Evolutionary conservation across 2,888 invertebrate genomes (phyloP).

Genomic region (Leptopterna dolabrata): DNA sequence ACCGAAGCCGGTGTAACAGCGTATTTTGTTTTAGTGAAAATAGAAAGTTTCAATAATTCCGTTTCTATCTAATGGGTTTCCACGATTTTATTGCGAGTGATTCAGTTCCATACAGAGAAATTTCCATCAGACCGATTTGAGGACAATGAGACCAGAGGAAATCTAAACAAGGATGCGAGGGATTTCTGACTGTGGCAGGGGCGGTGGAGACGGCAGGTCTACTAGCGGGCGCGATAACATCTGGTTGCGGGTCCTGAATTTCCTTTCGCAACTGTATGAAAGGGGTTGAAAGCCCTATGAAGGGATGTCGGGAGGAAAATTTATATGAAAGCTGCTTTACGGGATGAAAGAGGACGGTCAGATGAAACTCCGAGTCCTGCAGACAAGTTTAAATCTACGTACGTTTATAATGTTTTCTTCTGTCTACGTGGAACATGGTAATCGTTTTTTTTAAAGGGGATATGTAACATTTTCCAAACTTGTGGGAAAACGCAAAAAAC

Average conservation of each 20-base stretch:
- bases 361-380: neutral
- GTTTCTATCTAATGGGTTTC: too few species aligned
- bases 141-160: neutral
- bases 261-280: neutral
- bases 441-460: too few species aligned
- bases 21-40: too few species aligned
- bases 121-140: neutral
- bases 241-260: neutral
- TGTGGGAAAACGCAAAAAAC: too few species aligned
- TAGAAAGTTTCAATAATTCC: too few species aligned
- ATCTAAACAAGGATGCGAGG: neutral
- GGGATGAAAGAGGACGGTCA: neutral
- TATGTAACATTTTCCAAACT: too few species aligned
- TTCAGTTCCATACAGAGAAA: too few species aligned
- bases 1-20: too few species aligned
- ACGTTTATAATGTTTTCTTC: too few species aligned
- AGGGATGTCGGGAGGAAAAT: neutral
- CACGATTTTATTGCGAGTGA: too few species aligned
- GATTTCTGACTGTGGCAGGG: neutral
- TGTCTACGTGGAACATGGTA: neutral
- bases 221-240: neutral
- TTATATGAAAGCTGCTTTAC: conserved; percentile 13
- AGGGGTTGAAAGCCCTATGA: neutral
- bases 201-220: neutral
- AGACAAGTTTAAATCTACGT: neutral